These are phyloP conservation scores for Ptychoptera albimana DNA, from an alignment of 2,888 invertebrate species.

Conservation along the genomic window DNA sequence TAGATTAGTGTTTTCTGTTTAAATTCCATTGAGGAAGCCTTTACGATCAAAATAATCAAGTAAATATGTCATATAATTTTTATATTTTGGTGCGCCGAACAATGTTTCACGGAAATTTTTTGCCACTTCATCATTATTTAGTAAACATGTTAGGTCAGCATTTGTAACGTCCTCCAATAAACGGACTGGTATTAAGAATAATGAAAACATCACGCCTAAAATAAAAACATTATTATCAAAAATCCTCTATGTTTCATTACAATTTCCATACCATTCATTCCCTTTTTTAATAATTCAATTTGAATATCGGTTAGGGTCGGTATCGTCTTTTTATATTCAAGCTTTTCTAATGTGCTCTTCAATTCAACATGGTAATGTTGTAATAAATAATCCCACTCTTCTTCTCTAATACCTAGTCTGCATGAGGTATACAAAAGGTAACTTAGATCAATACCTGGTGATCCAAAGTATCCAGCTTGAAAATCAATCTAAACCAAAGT, in stretches of 20 bases:
- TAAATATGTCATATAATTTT: background rate
- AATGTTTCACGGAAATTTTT: background rate
- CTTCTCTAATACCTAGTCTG: background rate
- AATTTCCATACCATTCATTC: background rate
- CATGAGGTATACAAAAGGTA: constrained; percentile 2
- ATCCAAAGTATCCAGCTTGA: constrained; percentile 1
- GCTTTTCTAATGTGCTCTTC: background rate
- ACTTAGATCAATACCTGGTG: constrained; percentile 3
- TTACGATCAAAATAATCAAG: constrained; percentile 3
- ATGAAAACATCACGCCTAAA: background rate
- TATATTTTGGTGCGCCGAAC: background rate
- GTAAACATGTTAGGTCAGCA: background rate
- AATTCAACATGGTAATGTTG: background rate
- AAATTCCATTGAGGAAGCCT: background rate
- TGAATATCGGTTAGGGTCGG: background rate
- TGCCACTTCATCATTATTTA: background rate
- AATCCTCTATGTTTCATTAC: too few relatives aligned
- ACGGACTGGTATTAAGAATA: background rate
- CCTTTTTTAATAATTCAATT: background rate
- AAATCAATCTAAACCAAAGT: background rate
- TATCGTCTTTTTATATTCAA: background rate
- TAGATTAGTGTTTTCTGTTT: too few relatives aligned
- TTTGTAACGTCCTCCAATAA: background rate
- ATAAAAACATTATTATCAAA: too few relatives aligned
- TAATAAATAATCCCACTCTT: constrained; percentile 1